phyloP scores from a whole-genome alignment of 1,140 invertebrate species.

The Agrilus planipennis region DNA sequence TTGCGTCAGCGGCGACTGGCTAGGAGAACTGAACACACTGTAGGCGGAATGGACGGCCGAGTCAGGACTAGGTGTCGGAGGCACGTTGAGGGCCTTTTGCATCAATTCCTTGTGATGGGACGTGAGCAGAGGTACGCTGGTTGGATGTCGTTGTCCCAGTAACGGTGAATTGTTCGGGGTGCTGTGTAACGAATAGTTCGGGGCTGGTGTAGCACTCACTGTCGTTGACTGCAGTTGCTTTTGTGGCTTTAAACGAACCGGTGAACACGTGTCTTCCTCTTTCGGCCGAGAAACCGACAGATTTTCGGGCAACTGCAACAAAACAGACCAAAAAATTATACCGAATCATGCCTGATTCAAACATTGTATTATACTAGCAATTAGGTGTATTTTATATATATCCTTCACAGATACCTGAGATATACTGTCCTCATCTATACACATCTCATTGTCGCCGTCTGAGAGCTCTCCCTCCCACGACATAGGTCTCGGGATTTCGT shows the following conservation, averaged over 20 bases:
- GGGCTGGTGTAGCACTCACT: neutral
- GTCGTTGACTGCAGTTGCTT: constrained; percentile 27
- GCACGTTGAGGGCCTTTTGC: constrained; percentile 35
- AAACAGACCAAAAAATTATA: no score
- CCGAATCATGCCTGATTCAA: no score
- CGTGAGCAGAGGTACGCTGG: constrained; percentile 40
- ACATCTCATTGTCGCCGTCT: constrained; percentile 49
- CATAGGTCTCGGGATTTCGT: constrained; percentile 54
- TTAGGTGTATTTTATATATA: neutral
- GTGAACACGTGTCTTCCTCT: constrained; percentile 10
- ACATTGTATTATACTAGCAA: neutral
- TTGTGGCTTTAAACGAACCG: constrained; percentile 27
- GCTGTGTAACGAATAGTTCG: constrained; percentile 43
- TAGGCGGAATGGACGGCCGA: constrained; percentile 81
- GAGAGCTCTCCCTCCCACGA: constrained; percentile 85
- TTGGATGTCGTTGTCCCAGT: constrained; percentile 43
- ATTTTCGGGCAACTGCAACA: constrained; percentile 29
- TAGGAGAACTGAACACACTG: constrained; percentile 66
- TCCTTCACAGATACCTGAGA: constrained; percentile 13
- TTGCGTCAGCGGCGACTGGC: constrained; percentile 73
- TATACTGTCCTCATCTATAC: constrained; percentile 23
- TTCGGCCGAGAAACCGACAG: constrained; percentile 25
- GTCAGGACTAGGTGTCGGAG: constrained; percentile 65
- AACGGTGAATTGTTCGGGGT: constrained; percentile 54
- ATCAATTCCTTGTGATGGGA: constrained; percentile 44